Percentiles rank a stretch among this genome's conserved stretches.
Evolutionary conservation across 2,113 vertebrate genomes (phyloP).

Genomic region (Butorides virescens): DNA sequence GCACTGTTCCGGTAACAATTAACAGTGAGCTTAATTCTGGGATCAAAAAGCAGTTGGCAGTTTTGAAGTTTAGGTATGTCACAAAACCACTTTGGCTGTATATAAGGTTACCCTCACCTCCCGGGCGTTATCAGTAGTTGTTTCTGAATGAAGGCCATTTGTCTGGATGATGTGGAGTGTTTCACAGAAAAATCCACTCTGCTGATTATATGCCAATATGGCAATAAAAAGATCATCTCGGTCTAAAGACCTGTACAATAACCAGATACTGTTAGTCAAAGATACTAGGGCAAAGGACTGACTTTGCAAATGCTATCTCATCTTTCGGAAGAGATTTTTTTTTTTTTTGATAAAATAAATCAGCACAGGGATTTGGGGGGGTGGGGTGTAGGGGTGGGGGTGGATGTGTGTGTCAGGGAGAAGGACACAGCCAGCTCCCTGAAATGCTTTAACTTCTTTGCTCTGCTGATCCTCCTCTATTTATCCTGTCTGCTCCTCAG

Average conservation of each 20-base stretch:
- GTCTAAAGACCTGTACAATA: background rate
- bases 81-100: background rate
- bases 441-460: background rate
- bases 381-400: too few relatives aligned
- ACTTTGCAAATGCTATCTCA: background rate
- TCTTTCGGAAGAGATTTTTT: background rate
- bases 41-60: background rate
- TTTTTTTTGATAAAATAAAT: background rate
- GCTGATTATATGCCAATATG: background rate
- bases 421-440: background rate
- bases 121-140: background rate
- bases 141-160: background rate
- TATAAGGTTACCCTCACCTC: background rate
- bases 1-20: background rate
- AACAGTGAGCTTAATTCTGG: background rate
- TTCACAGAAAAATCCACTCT: background rate
- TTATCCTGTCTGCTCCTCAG: background rate
- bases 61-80: background rate
- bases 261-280: background rate
- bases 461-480: background rate
- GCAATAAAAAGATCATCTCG: background rate
- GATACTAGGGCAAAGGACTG: background rate
- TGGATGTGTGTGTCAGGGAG: background rate
- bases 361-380: background rate
- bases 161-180: background rate